phyloP scores from a whole-genome alignment of 2,113 vertebrate species.

The Oryzias javanicus region DNA sequence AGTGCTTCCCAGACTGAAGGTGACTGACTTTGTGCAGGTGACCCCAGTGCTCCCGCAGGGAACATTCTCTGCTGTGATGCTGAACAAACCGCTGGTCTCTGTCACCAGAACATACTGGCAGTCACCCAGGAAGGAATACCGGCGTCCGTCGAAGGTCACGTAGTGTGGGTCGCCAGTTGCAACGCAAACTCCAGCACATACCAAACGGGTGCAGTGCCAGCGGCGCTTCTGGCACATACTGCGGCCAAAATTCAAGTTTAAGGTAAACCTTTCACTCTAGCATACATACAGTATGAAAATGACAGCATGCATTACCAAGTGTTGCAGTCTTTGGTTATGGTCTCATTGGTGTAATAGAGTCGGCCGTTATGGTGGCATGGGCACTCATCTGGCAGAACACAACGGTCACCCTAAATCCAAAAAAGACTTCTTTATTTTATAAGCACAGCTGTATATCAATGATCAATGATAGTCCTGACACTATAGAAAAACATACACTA shows the following conservation, averaged over 20 bases:
- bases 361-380: slow-evolving; percentile 86
- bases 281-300: too few species aligned
- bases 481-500: too few species aligned
- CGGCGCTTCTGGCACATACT: slow-evolving; percentile 80
- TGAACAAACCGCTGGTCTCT: slow-evolving; percentile 79
- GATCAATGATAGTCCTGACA: neutral
- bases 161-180: slow-evolving; percentile 91
- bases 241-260: neutral
- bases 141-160: slow-evolving; percentile 86
- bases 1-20: slow-evolving; percentile 80
- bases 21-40: slow-evolving; percentile 89
- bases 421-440: neutral
- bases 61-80: slow-evolving; percentile 83
- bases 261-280: too few species aligned
- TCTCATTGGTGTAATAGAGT: slow-evolving; percentile 83
- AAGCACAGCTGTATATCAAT: neutral
- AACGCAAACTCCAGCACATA: slow-evolving; percentile 82
- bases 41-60: slow-evolving; percentile 85
- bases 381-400: slow-evolving; percentile 82
- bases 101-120: slow-evolving; percentile 87
- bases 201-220: slow-evolving; percentile 80
- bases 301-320: slow-evolving; percentile 74
- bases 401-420: slow-evolving; percentile 74
- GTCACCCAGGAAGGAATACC: slow-evolving; percentile 86
- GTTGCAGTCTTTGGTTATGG: slow-evolving; percentile 88